phyloP scores from a whole-genome alignment of 2,113 vertebrate species.

The Cariama cristata region DNA sequence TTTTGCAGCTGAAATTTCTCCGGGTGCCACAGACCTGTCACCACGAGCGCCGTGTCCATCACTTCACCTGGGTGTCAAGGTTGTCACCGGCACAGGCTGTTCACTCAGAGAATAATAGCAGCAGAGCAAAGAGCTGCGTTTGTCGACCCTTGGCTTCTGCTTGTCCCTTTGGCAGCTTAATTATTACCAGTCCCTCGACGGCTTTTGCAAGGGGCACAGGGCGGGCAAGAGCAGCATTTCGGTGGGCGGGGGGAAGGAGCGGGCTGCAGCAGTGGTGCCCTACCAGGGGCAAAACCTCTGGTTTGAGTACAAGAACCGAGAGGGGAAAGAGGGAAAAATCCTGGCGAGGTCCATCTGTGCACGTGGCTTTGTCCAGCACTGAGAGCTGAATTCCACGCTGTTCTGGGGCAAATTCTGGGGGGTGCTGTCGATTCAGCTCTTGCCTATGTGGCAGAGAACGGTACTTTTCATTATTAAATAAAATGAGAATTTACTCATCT shows the following conservation, averaged over 20 bases:
- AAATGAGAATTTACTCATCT: not conserved
- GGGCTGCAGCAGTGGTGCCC: rapidly evolving
- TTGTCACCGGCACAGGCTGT: not conserved
- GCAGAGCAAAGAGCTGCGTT: not conserved
- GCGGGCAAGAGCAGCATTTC: not conserved
- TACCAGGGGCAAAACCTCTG: not conserved
- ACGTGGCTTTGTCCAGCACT: rapidly evolving
- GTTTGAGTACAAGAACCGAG: not conserved
- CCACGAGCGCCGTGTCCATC: not conserved
- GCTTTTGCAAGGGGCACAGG: not conserved
- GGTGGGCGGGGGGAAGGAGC: not conserved
- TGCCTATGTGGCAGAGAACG: not conserved
- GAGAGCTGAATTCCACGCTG: too few relatives aligned
- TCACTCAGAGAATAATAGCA: not conserved
- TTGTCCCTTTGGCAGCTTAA: not conserved
- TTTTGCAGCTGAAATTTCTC: not conserved
- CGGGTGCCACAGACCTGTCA: not conserved
- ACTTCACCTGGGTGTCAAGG: not conserved
- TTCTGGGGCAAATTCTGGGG: not conserved
- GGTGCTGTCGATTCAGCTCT: too few relatives aligned
- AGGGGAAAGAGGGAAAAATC: not conserved
- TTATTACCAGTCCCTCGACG: not conserved
- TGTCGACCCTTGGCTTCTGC: not conserved
- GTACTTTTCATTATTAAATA: not conserved
- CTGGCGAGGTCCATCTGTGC: rapidly evolving